Base-by-base conservation (phyloP, 2,888 invertebrate genomes). In the Alsophila aescularia region DNA sequence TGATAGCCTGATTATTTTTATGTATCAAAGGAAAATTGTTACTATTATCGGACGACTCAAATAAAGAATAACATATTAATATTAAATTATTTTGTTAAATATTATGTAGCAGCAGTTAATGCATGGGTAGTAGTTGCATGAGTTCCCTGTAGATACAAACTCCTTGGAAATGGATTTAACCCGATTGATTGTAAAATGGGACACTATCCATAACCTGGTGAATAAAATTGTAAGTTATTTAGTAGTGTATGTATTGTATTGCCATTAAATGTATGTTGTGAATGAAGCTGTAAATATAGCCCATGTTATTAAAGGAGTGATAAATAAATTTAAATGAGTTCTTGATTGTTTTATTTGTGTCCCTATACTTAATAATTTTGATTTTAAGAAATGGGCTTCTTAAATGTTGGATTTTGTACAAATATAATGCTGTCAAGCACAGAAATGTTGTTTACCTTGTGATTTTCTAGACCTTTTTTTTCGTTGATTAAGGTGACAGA, bases 101-200 rank as follows among this genome's bases (percentile, higher is more conserved):
- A 71, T 77, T 77, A 67, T 64, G 65, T 65, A 73, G 60, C 58
- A 58, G 59, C 75, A 80, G 70, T 72, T 49, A 74, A 76, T 79
- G 85, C 85, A 85, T 85, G 85, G 77, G 78, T 78, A 70, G 65
- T 76, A 72, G 67, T 78, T 83, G 83, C 85, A 83, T 84, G 81
- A 73, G 66, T 70, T 67, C 74, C 71, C 68, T n/a, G 62, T 68
- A 73, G 61, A 63, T 57, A 62, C 54, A 64, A 55, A 54, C 59
- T 60, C 69, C 60, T 52, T 60, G 65, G 63, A 52, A 51, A 57
- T 64, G 67, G 70, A 72, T 64, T 41, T 60, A 66, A 66, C 62
- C 58, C 60, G 40, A 61, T 59, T 64, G 42, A 58, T 61, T 58
- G 1, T 34, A 27, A 51, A 64, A 48, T 67, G 58, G 65, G 49